These are phyloP conservation scores for Clepsis dumicolana DNA, from an alignment of 2,888 invertebrate genomes.

Conservation along the genomic window DNA sequence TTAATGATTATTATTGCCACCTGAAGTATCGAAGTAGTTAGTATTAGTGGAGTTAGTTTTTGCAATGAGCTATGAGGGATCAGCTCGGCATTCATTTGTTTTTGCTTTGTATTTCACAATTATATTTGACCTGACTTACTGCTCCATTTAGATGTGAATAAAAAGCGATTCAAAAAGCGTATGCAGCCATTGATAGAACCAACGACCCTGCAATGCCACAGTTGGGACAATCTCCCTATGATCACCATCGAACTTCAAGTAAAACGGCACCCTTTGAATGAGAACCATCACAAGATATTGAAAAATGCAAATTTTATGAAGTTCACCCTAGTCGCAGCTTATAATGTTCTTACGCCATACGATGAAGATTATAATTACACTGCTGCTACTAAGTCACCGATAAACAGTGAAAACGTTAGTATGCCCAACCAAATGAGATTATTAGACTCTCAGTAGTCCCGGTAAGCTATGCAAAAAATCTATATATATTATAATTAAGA, in stretches of 20 bases:
- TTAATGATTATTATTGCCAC: too few species aligned
- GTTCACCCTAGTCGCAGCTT: slow-evolving; percentile 68
- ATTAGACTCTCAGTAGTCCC: too few species aligned
- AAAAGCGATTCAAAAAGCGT: slow-evolving; percentile 63
- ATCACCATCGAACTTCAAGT: slow-evolving; percentile 63
- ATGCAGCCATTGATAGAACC: slow-evolving; percentile 66
- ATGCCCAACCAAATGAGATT: too few species aligned
- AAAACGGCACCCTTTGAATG: slow-evolving; percentile 57
- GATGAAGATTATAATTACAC: slow-evolving; percentile 59
- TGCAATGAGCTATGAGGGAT: too few species aligned
- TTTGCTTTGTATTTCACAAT: too few species aligned
- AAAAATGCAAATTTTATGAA: slow-evolving; percentile 67
- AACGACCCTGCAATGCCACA: slow-evolving; percentile 58
- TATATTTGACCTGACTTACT: neutral
- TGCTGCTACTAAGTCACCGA: slow-evolving; percentile 65
- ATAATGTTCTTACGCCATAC: slow-evolving; percentile 65
- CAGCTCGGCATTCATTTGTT: too few species aligned
- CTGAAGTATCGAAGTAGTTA: too few species aligned
- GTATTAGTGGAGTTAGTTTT: too few species aligned
- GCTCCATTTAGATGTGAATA: slow-evolving; percentile 59
- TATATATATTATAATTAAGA: too few species aligned
- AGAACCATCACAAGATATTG: slow-evolving; percentile 61
- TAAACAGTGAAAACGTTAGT: slow-evolving; percentile 61
- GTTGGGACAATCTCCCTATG: slow-evolving; percentile 76
- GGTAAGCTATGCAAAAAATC: too few species aligned